phyloP scores from a whole-genome alignment of 1,140 invertebrate species.

The Tetraneura akinire region DNA sequence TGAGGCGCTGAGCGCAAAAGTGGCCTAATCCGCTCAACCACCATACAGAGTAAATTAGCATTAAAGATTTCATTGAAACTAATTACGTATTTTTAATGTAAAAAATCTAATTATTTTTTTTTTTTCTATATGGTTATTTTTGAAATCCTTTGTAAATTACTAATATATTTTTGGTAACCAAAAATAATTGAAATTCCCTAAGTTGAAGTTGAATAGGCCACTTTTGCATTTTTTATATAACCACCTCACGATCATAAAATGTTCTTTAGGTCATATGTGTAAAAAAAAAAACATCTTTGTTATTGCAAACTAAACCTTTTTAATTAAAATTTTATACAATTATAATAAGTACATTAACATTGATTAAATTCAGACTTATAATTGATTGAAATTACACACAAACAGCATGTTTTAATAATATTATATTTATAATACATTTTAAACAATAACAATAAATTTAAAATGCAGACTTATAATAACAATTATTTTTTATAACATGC shows the following conservation, averaged over 20 bases:
- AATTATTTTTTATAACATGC: no score
- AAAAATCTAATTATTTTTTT: not conserved
- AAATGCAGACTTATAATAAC: no score
- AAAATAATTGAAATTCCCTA: not conserved
- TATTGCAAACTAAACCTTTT: not conserved
- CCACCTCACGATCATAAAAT: not conserved
- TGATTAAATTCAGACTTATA: no score
- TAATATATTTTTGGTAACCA: not conserved
- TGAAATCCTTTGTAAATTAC: not conserved
- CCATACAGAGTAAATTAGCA: not conserved
- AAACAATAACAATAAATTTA: no score
- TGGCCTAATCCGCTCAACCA: not conserved
- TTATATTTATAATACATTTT: no score
- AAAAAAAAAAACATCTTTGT: not conserved
- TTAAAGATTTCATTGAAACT: not conserved
- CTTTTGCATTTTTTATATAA: not conserved
- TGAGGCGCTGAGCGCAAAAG: not conserved
- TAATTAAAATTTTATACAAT: no score
- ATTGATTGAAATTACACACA: no score
- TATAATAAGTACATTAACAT: no score
- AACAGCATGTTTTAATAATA: no score
- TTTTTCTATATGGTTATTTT: not conserved
- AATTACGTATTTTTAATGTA: not conserved
- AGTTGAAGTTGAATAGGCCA: not conserved
- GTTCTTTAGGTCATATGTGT: not conserved